phyloP scores from a whole-genome alignment of 2,113 vertebrate species.

The Colinus virginianus region DNA sequence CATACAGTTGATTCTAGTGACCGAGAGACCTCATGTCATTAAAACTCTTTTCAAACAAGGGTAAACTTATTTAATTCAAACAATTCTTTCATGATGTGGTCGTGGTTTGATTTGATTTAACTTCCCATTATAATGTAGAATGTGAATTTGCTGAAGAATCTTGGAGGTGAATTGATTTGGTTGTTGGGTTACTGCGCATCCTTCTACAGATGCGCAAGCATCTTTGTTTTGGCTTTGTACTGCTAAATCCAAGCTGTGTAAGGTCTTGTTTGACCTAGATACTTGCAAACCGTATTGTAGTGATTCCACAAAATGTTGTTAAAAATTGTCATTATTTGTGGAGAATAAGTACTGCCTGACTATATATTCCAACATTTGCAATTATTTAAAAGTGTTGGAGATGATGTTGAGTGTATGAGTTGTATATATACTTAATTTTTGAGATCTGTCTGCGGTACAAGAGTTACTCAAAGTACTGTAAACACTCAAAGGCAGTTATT shows the following conservation, averaged over 20 bases:
- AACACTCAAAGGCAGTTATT: not conserved
- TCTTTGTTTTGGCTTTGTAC: not conserved
- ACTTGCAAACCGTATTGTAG: not conserved
- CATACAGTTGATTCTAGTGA: not conserved
- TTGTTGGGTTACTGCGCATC: not conserved
- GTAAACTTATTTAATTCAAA: not conserved
- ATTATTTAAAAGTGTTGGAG: not conserved
- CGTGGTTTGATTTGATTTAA: not conserved
- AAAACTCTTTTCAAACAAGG: not conserved
- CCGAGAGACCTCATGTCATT: fast-evolving
- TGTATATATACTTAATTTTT: not conserved
- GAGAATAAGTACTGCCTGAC: not conserved
- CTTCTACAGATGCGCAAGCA: not conserved
- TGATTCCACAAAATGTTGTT: not conserved
- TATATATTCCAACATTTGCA: not conserved
- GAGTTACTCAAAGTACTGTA: not conserved
- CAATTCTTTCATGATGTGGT: not conserved
- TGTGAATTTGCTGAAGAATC: not conserved
- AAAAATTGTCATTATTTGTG: not conserved
- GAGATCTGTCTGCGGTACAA: not conserved
- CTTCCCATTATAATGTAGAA: not conserved
- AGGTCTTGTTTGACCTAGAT: not conserved
- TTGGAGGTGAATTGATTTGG: not conserved
- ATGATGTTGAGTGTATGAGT: not conserved
- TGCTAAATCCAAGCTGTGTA: not conserved